phyloP scores from a whole-genome alignment of 2,797 vertebrate genomes.

The Gephyroberyx darwinii region DNA sequence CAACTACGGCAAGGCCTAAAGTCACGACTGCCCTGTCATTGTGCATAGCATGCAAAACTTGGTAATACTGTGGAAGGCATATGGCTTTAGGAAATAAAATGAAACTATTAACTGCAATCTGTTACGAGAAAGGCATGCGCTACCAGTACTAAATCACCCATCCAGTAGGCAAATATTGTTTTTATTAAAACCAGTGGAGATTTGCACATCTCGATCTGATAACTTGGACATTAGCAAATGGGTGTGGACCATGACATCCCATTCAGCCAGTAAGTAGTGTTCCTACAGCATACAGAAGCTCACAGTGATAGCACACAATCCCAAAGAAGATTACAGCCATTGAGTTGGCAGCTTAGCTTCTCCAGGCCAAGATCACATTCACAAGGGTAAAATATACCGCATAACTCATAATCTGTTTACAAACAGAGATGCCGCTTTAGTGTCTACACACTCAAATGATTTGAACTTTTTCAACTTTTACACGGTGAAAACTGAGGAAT shows the following conservation, averaged over 20 bases:
- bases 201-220: background rate
- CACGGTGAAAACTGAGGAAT: background rate
- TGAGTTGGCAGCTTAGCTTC: constrained; percentile 59
- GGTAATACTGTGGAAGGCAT: background rate
- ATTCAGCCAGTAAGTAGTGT: constrained; percentile 23
- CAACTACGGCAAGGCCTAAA: constrained; percentile 40
- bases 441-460: background rate
- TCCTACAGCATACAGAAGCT: constrained; percentile 41
- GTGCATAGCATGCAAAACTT: constrained; percentile 16
- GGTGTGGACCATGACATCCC: background rate
- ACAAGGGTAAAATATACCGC: constrained; percentile 29
- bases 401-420: constrained; percentile 18
- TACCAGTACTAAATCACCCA: background rate
- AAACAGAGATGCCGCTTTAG: background rate
- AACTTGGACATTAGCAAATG: constrained; percentile 26
- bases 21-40: constrained; percentile 39
- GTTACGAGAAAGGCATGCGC: background rate
- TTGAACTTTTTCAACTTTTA: constrained; percentile 13
- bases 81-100: background rate
- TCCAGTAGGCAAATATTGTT: constrained; percentile 4
- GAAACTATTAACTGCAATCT: background rate
- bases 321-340: constrained; percentile 65
- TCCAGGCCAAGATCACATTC: constrained; percentile 51
- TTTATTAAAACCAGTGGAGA: too few species aligned
- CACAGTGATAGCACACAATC: constrained; percentile 51